Conservation (phyloP, 2,113 vertebrate species). For the Melanerpes aurifrons region DNA sequence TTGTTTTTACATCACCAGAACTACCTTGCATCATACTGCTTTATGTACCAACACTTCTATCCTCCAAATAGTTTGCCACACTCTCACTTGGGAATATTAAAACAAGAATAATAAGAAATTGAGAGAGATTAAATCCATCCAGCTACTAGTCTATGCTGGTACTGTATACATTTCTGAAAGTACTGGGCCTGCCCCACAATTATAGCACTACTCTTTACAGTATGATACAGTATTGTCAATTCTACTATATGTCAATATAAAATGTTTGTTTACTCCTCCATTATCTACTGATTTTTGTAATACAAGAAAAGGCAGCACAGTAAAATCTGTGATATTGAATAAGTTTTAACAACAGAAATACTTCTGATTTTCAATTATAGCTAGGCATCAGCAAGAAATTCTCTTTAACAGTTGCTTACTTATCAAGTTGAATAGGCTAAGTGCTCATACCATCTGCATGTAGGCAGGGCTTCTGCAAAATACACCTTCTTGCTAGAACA, state of each 20-base stretch:
- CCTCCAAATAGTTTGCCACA: neutral
- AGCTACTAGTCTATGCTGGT: neutral
- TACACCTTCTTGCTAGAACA: slow-evolving; percentile 27
- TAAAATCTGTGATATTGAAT: neutral
- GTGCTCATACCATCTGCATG: slow-evolving; percentile 47
- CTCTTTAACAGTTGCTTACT: slow-evolving; percentile 53
- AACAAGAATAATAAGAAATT: neutral
- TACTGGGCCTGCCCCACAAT: neutral
- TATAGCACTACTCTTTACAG: neutral
- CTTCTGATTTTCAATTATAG: slow-evolving; percentile 1
- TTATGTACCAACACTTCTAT: neutral
- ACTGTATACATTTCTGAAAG: neutral
- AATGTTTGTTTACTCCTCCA: neutral
- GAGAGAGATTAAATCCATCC: neutral
- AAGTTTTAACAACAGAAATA: slow-evolving; percentile 5
- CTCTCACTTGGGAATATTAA: neutral
- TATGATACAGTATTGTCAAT: neutral
- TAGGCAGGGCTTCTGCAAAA: slow-evolving; percentile 39
- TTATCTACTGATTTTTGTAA: neutral
- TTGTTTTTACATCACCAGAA: neutral
- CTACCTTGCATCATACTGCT: neutral
- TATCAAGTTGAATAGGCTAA: slow-evolving; percentile 47
- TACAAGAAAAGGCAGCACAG: neutral
- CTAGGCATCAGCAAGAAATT: slow-evolving; percentile 59
- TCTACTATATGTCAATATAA: neutral